Percentiles rank a stretch among this genome's conserved stretches.
Conservation (phyloP, 2,113 vertebrate species). For the Donacobius atricapilla region DNA sequence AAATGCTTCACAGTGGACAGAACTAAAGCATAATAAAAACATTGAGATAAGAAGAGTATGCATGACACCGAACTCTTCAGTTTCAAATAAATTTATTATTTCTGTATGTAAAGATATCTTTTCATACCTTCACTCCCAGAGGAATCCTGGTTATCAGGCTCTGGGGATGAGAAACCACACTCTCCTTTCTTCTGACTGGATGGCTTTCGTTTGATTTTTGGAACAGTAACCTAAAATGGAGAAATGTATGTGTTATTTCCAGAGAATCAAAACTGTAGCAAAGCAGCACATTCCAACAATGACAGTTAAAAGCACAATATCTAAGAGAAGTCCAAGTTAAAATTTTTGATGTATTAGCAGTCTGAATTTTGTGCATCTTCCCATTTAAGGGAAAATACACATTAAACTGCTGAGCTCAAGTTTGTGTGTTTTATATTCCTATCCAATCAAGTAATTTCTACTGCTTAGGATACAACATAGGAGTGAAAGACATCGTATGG, state of each 20-base stretch:
- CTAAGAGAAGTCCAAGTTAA: not conserved
- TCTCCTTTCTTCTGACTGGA: slow-evolving; percentile 84
- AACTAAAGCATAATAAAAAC: not conserved
- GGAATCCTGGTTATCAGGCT: slow-evolving; percentile 92
- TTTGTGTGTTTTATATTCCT: not conserved
- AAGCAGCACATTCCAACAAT: not conserved
- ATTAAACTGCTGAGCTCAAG: not conserved
- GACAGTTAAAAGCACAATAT: not conserved
- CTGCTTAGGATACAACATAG: accelerated
- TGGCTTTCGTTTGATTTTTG: slow-evolving; percentile 90
- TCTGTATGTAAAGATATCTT: not conserved
- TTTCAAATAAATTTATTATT: not conserved
- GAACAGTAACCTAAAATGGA: slow-evolving; percentile 85
- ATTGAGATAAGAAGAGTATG: not conserved
- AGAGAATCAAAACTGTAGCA: not conserved
- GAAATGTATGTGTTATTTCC: not conserved
- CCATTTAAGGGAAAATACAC: not conserved
- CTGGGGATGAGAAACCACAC: slow-evolving; percentile 92
- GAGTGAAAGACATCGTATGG: not conserved
- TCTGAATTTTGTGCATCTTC: not conserved
- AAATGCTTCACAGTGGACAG: accelerated
- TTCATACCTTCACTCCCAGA: slow-evolving; percentile 92
- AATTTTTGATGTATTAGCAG: not conserved
- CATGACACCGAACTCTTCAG: not conserved
- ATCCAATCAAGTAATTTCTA: not conserved